Base-by-base conservation (phyloP, 1,140 invertebrate species). In the Lepidurus arcticus region DNA sequence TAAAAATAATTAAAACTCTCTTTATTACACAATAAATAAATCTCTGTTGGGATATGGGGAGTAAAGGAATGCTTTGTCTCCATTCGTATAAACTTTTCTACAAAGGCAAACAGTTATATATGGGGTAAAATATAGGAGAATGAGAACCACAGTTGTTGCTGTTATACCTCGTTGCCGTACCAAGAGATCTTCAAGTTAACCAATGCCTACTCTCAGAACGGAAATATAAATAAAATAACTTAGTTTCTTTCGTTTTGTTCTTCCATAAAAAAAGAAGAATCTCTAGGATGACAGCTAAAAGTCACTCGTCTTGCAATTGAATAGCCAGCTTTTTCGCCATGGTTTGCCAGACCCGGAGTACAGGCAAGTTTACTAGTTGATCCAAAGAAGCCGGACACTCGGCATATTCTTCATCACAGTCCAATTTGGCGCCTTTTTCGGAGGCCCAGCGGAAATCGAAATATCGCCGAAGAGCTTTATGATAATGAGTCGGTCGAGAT, bases 401-500 rank as follows among this genome's bases (percentile, higher is more conserved):
- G n/a, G 34, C 44, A 75, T 79, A 79, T 44, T 79, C 78, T 47
- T 34, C 45, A 74, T 79, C 78, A 74, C 78, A 79, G 26, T 79
- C 42, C 47, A 73, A 76, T 16, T 42, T 42, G 42, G 74, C 26
- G 21, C 78, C 78, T 42, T 79, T 79, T 76, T 79, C 76, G 47
- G 42, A 21, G 53, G 78, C 78, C 78, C 78, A 79, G 76, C 53
- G 45, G 78, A 76, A 77, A 13, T 53, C 77, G 26, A 76, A 79
- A 76, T 76, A 79, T 21, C 65, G 76, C 44, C 44, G 44, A 11
- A 79, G 78, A 13, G 78, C 75, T 73, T 9, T 44, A 34, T 79
- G 78, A 42, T 79, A 74, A 44, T 53, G 21, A 42, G 45, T 76
- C n/a, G 75, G 76, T 24, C 47, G 45, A 1, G 10, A 44, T 7